Conservation (phyloP, 2,888 invertebrate genomes). For the Caenorhabditis panamensis region DNA sequence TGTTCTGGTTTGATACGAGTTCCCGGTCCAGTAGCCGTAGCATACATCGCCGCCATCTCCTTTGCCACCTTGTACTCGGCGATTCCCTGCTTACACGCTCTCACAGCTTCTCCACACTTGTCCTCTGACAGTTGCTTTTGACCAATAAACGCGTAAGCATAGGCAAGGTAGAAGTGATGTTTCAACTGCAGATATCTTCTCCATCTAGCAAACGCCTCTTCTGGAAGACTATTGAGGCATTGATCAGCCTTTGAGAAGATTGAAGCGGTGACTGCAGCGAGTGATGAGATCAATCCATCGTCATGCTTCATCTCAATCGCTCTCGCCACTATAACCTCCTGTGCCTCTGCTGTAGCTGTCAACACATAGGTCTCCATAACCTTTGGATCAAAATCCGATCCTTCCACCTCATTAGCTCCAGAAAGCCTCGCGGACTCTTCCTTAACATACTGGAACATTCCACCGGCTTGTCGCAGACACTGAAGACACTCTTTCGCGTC, state of each 20-base stretch:
- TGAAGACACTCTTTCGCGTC: constrained; percentile 86
- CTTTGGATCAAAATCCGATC: constrained; percentile 84
- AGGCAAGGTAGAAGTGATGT: constrained; percentile 85
- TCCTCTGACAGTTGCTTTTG: constrained; percentile 85
- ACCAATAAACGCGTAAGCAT: constrained; percentile 85
- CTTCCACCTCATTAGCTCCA: constrained; percentile 80
- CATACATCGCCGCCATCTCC: constrained; percentile 84
- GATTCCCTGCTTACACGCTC: constrained; percentile 84
- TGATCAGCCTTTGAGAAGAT: constrained; percentile 84
- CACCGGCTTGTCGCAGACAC: constrained; percentile 85
- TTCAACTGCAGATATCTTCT: constrained; percentile 82
- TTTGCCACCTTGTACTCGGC: constrained; percentile 81
- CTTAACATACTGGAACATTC: constrained; percentile 83
- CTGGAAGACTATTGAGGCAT: constrained; percentile 52
- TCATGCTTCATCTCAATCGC: constrained; percentile 86
- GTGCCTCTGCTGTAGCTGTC: constrained; percentile 85
- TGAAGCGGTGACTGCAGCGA: constrained; percentile 85
- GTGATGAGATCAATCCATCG: constrained; percentile 84
- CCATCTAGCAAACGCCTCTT: constrained; percentile 67
- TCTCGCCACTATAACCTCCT: constrained; percentile 86
- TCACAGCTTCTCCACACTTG: constrained; percentile 86
- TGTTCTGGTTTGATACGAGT: constrained; percentile 84
- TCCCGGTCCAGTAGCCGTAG: constrained; percentile 84
- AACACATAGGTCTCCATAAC: constrained; percentile 85
- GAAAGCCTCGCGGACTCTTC: constrained; percentile 66